Evolutionary conservation across 1,140 invertebrate genomes (phyloP).

Genomic region (Bombus sylvicola): DNA sequence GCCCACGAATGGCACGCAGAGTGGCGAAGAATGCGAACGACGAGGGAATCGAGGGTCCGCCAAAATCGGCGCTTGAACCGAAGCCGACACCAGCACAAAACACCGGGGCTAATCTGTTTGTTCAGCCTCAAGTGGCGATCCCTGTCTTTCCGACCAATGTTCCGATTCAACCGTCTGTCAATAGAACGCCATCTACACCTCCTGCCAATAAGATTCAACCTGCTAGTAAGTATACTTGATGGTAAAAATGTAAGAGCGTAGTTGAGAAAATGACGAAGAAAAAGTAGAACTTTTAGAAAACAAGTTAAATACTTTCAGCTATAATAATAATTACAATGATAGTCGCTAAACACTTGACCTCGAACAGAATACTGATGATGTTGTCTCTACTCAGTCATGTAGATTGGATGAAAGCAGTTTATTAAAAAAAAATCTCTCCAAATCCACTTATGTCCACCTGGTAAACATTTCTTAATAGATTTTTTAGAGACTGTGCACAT

Average conservation of each 20-base stretch:
- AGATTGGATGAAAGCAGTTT: too few relatives aligned
- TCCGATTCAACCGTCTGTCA: slow-evolving; percentile 79
- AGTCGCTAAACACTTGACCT: too few relatives aligned
- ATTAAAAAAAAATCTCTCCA: too few relatives aligned
- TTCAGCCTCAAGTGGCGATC: slow-evolving; percentile 87
- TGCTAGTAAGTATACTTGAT: neutral
- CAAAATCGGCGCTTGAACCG: slow-evolving; percentile 76
- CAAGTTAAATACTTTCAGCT: too few relatives aligned
- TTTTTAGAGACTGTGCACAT: too few relatives aligned
- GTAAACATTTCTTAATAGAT: too few relatives aligned
- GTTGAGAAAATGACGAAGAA: too few relatives aligned
- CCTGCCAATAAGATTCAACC: slow-evolving; percentile 63
- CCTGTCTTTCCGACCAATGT: slow-evolving; percentile 87
- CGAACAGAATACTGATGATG: too few relatives aligned
- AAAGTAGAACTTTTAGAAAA: neutral
- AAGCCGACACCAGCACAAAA: slow-evolving; percentile 79
- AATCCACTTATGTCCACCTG: too few relatives aligned
- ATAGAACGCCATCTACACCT: slow-evolving; percentile 70
- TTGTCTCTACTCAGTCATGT: too few relatives aligned
- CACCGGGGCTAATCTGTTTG: slow-evolving; percentile 72
- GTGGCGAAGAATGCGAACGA: slow-evolving; percentile 88
- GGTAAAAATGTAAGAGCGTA: neutral
- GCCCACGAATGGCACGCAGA: slow-evolving; percentile 93
- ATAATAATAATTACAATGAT: too few relatives aligned
- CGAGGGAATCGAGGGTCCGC: slow-evolving; percentile 81